Evolutionary conservation across 1,140 invertebrate genomes (phyloP), one percentile per base, ranked within the genome.

Genomic region (Pseudomyrmex flavicornis): DNA sequence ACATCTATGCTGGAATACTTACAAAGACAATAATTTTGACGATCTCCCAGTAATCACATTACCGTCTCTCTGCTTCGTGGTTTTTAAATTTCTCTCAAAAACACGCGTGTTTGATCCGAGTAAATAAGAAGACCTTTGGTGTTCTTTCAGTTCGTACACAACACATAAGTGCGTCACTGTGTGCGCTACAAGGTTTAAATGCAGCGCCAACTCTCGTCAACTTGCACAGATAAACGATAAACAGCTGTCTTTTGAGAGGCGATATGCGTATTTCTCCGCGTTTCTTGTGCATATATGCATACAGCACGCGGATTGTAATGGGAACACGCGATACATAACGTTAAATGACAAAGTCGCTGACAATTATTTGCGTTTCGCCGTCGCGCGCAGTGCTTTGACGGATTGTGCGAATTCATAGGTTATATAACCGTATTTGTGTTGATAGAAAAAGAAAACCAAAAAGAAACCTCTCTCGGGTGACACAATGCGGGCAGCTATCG

Each of bases 401-500:
- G 54, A 72, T 56, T 20, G 48, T 2, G 22, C 0, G 5, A 50
- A 13, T 1, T 52, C 61, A n/a, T 85, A 82, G 87, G 69, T 87
- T 87, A 87, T 35, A 56, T 22, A 4, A 22, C 13, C 7, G 17
- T 12, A 63, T 12, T 17, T 15, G 48, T 2, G 54, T 59, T 13
- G 22, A 54, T 69, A 35, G 70, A 2, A 17, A 68, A 50, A 58
- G 12, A 8, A 22, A 35, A 35, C 35, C 35, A 35, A 10, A 2
- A 69, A 17, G 17, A 58, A 65, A 8, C 5, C 5, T 35, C 12
- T 20, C 2, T 35, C 1, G 4, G 13, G 0, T 22, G 3, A 5
- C 46, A 80, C 44, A 12, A 94, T 96, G 86, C 96, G 96, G 92
- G 96, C 97, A 26, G 90, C 95, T 61, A 86, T 96, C 80, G 97